Conservation (phyloP, 1,140 invertebrate species). For the Lasaia peninsularis region DNA sequence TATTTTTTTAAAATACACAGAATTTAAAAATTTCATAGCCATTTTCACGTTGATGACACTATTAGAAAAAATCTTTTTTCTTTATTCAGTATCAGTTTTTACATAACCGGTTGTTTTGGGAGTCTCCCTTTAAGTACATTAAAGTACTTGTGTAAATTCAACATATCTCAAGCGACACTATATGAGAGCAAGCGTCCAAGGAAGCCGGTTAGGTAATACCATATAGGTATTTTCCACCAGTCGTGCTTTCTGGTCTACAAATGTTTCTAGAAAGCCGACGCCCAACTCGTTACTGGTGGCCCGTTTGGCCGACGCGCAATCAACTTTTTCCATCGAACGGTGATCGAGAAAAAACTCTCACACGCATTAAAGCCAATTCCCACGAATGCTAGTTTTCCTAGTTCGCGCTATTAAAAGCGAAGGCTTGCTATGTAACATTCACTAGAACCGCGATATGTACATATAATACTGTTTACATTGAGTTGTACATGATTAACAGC, state of each 20-base stretch:
- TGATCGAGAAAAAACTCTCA: conserved; percentile 53
- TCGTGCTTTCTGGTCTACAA: neutral
- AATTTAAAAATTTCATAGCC: too few species aligned
- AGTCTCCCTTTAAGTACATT: too few species aligned
- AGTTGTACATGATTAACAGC: too few species aligned
- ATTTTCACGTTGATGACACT: too few species aligned
- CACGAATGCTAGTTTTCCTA: conserved; percentile 54
- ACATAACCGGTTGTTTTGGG: too few species aligned
- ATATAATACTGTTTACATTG: too few species aligned
- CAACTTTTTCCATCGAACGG: conserved; percentile 37
- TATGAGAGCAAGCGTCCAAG: too few species aligned
- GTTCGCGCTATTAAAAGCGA: conserved; percentile 20
- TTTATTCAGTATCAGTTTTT: too few species aligned
- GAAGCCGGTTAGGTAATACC: neutral
- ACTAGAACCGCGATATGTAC: neutral
- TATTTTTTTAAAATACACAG: too few species aligned
- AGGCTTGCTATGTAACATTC: conserved; percentile 2
- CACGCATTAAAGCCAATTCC: conserved; percentile 64
- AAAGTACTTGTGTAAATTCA: too few species aligned
- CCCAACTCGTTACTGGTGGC: neutral
- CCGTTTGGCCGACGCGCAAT: conserved; percentile 4
- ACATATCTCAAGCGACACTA: too few species aligned
- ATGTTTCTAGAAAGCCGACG: conserved; percentile 9
- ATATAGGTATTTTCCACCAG: neutral
- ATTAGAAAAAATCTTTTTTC: too few species aligned